phyloP scores from a whole-genome alignment of 23 tunicate genomes.

The Halocynthia aurantium region DNA sequence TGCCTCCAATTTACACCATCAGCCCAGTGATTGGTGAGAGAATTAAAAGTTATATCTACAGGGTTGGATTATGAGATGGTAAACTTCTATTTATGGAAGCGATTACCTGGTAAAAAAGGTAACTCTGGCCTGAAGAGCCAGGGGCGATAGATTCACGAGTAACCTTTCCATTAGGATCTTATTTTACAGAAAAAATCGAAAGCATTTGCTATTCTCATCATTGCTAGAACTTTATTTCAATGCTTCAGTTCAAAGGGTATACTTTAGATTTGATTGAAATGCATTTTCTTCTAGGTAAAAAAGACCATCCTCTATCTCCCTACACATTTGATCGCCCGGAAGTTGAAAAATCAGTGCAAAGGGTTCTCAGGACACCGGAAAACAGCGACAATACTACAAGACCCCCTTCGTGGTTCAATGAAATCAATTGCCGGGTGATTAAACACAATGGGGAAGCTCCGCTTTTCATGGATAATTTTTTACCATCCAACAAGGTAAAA shows the following conservation, averaged over 20 bases:
- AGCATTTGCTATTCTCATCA: neutral
- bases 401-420: conserved; percentile 64
- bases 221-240: neutral
- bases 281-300: conserved; percentile 29
- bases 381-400: neutral
- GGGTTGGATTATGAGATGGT: too few species aligned
- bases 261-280: too few species aligned
- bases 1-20: too few species aligned
- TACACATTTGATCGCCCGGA: conserved; percentile 67
- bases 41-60: too few species aligned
- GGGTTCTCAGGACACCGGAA: conserved; percentile 2
- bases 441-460: conserved; percentile 87
- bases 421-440: conserved; percentile 47
- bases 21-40: too few species aligned
- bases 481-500: conserved; percentile 51
- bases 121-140: too few species aligned
- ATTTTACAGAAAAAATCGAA: too few species aligned
- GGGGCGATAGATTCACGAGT: too few species aligned
- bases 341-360: conserved; percentile 26
- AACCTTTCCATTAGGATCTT: too few species aligned
- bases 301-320: conserved; percentile 66
- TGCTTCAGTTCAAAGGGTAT: too few species aligned
- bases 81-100: too few species aligned
- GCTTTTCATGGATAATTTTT: conserved; percentile 60
- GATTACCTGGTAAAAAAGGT: too few species aligned